Conservation (phyloP, 2,888 invertebrate species). For the Cerceris rybyensis region DNA sequence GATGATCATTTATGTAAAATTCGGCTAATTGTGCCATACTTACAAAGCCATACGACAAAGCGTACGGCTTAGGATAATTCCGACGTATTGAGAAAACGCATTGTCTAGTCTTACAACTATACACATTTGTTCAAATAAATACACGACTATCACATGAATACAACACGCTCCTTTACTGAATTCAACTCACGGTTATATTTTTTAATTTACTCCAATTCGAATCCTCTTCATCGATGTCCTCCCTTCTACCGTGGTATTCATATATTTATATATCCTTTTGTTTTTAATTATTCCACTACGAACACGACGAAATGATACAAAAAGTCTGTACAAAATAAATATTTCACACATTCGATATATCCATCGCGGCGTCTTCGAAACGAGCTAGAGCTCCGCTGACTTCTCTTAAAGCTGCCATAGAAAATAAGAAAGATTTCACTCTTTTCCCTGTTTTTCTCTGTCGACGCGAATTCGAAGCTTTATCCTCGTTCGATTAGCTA, state of each 20-base stretch:
- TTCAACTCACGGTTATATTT: slow-evolving; percentile 12
- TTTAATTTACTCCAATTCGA: slow-evolving; percentile 23
- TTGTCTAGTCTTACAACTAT: slow-evolving; percentile 62
- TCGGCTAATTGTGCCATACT: slow-evolving; percentile 65
- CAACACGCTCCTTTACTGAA: slow-evolving; percentile 56
- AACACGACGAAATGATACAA: slow-evolving; percentile 31
- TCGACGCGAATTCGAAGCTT: too few species aligned
- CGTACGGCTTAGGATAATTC: slow-evolving; percentile 53
- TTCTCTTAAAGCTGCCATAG: slow-evolving; percentile 59
- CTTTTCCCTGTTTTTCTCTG: slow-evolving; percentile 21
- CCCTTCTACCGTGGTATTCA: not conserved
- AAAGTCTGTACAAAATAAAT: slow-evolving; percentile 55
- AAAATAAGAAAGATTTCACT: slow-evolving; percentile 50
- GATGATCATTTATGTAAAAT: slow-evolving; percentile 50
- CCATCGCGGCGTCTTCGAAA: slow-evolving; percentile 3
- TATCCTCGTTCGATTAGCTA: slow-evolving; percentile 1
- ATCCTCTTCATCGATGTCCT: slow-evolving; percentile 10
- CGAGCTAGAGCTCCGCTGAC: slow-evolving; percentile 16
- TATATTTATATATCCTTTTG: not conserved
- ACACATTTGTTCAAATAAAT: slow-evolving; percentile 77
- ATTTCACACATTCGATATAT: slow-evolving; percentile 36
- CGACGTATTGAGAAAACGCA: slow-evolving; percentile 43
- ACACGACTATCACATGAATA: slow-evolving; percentile 76
- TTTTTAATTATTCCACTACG: not conserved
- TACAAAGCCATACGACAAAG: slow-evolving; percentile 65